Conservation (phyloP, 2,888 invertebrate genomes). For the Graphium colonna region DNA sequence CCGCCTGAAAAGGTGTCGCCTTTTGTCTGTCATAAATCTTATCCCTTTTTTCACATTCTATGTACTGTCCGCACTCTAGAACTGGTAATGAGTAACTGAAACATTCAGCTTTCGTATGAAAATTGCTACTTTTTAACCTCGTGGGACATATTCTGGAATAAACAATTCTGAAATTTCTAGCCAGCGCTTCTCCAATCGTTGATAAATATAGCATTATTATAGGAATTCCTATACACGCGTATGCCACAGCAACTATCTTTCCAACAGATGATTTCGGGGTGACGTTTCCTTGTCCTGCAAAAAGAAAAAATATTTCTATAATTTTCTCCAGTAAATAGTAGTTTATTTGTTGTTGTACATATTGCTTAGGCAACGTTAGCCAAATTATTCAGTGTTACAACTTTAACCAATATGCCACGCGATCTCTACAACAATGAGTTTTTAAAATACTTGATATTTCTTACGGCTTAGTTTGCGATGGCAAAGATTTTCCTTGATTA, state of each 20-base stretch:
- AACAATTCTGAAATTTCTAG: conserved; percentile 86
- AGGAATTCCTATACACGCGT: conserved; percentile 92
- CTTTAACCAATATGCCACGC: too few relatives aligned
- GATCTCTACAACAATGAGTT: too few relatives aligned
- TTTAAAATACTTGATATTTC: too few relatives aligned
- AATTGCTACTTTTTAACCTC: conserved; percentile 39
- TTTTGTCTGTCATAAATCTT: conserved; percentile 39
- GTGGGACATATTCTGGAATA: conserved; percentile 79
- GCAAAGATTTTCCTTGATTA: too few relatives aligned
- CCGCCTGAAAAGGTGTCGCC: conserved; percentile 67
- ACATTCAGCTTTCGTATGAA: conserved; percentile 49
- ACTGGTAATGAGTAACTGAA: conserved; percentile 34
- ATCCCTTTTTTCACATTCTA: conserved; percentile 43
- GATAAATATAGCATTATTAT: conserved; percentile 93
- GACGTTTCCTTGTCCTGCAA: conserved; percentile 90
- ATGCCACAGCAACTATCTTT: conserved; percentile 89
- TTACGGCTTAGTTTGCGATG: too few relatives aligned
- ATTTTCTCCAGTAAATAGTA: too few relatives aligned
- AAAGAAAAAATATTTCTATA: too few relatives aligned
- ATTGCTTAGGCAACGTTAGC: too few relatives aligned
- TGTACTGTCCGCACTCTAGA: conserved; percentile 37
- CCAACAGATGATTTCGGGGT: conserved; percentile 90
- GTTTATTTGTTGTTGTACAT: too few relatives aligned
- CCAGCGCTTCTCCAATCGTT: conserved; percentile 91
- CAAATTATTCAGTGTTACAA: too few relatives aligned